phyloP scores from a whole-genome alignment of 2,113 vertebrate genomes.

The Genyomyrus donnyi region DNA sequence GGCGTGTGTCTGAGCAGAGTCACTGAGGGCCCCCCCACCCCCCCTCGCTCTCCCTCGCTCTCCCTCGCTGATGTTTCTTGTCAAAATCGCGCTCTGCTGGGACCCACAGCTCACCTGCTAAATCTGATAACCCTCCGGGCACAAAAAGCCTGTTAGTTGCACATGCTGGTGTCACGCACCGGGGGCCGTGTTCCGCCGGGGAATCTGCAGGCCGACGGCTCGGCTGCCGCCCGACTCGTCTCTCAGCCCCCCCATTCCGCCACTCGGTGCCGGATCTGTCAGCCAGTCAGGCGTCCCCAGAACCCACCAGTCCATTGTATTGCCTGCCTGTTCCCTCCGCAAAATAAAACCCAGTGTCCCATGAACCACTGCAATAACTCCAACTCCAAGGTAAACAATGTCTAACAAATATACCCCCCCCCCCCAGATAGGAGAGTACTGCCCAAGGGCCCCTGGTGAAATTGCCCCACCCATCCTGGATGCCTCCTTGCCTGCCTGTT shows the following conservation, averaged over 20 bases:
- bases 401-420: background rate
- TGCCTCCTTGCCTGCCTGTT: background rate
- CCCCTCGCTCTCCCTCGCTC: background rate
- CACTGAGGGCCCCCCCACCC: too few species aligned
- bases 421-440: background rate
- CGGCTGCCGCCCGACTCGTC: background rate
- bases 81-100: background rate
- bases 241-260: background rate
- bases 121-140: background rate
- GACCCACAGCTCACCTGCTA: background rate
- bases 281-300: background rate
- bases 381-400: slow-evolving; percentile 3
- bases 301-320: slow-evolving; percentile 11
- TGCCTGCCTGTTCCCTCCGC: slow-evolving; percentile 16
- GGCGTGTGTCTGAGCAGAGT: background rate
- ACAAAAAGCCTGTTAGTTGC: background rate
- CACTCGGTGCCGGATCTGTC: background rate
- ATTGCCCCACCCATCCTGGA: background rate
- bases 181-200: background rate
- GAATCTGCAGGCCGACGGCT: background rate
- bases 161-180: background rate
- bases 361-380: slow-evolving; percentile 22
- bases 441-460: background rate
- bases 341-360: slow-evolving; percentile 26
- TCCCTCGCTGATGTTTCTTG: background rate